A percentile compares a stretch with the other conserved stretches of the same genome.
Evolutionary conservation across 2,113 vertebrate genomes (phyloP).

Genomic region (Pteropus alecto): DNA sequence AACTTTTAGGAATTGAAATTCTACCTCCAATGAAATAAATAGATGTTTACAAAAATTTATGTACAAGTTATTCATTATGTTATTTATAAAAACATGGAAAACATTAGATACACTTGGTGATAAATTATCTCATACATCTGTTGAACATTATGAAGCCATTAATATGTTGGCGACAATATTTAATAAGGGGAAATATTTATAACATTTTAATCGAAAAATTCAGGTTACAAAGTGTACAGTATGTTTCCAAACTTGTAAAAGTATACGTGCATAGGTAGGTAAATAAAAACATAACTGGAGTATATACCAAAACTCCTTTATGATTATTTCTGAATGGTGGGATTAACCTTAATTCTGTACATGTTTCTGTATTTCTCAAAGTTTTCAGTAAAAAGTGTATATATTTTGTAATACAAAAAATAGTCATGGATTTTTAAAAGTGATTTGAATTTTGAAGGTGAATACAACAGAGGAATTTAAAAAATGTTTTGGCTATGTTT

Average conservation of each 20-base stretch:
- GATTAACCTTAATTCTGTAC: neutral
- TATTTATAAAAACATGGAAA: conserved; percentile 27
- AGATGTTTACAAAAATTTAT: neutral
- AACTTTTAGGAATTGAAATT: neutral
- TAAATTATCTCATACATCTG: neutral
- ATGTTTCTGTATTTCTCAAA: neutral
- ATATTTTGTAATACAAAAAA: neutral
- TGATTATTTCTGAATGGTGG: neutral
- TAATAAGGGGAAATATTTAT: conserved; percentile 6
- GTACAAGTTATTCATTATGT: neutral
- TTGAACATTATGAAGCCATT: neutral
- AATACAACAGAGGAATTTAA: neutral
- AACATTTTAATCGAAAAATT: conserved; percentile 4
- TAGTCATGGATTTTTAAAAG: neutral
- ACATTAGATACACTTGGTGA: neutral
- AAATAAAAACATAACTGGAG: neutral
- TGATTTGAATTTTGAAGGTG: conserved; percentile 10
- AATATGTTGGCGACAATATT: conserved; percentile 26
- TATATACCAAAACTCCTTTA: neutral
- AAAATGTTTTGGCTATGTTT: neutral
- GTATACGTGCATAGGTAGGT: neutral
- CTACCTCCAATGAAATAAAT: neutral
- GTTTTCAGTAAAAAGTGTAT: neutral
- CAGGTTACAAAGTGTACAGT: neutral
- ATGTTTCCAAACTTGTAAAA: neutral